Percentiles rank a stretch among this genome's conserved stretches.
Conservation (phyloP, 2,113 vertebrate genomes). For the Trematocara zebra region DNA sequence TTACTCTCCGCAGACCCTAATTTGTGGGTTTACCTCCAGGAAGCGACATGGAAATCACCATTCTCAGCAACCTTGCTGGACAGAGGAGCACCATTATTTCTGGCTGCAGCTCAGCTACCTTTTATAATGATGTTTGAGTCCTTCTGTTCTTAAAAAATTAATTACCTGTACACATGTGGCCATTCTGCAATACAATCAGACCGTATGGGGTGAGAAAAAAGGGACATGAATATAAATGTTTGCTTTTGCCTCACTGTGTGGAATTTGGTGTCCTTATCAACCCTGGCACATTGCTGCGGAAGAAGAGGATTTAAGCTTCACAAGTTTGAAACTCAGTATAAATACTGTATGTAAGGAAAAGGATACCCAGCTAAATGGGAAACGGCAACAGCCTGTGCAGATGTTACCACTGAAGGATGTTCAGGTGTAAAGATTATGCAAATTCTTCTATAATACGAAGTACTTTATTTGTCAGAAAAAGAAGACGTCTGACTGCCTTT, state of each 20-base stretch:
- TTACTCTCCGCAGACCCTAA: background rate
- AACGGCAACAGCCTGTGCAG: background rate
- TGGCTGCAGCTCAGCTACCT: background rate
- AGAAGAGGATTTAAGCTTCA: conserved; percentile 9
- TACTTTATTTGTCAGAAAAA: conserved; percentile 5
- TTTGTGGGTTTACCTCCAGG: background rate
- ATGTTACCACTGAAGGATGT: background rate
- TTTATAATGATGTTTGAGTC: background rate
- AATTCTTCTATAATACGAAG: background rate
- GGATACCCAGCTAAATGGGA: background rate
- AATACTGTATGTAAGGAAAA: background rate
- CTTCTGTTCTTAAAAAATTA: background rate
- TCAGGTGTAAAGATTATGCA: background rate
- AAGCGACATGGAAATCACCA: background rate
- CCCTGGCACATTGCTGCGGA: background rate
- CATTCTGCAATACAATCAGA: background rate
- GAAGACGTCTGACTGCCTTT: background rate
- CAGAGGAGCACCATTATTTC: background rate
- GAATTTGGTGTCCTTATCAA: conserved; percentile 6
- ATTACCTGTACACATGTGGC: background rate
- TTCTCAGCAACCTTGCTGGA: background rate
- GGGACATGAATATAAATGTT: conserved; percentile 5
- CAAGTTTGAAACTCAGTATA: background rate
- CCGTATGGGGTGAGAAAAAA: background rate
- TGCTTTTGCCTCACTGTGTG: background rate